Conservation (phyloP, 1,140 invertebrate species). For the Drosophila sturtevanti region DNA sequence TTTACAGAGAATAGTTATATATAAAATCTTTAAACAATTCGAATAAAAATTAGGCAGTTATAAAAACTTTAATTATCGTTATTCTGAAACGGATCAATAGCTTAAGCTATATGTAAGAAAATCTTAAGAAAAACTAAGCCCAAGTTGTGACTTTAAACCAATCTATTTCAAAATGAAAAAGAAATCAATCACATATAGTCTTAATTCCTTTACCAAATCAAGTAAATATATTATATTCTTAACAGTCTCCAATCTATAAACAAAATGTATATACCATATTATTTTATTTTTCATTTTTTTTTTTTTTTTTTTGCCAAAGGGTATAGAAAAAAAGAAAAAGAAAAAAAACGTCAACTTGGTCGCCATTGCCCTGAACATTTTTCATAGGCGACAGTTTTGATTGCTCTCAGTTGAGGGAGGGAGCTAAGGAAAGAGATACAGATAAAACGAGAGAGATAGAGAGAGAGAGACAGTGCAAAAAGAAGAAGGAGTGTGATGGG, state of each 20-base stretch:
- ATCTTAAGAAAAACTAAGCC: too few relatives aligned
- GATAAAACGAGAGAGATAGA: constrained; percentile 2
- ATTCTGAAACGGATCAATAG: too few relatives aligned
- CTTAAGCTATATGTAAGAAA: too few relatives aligned
- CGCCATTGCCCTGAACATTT: constrained; percentile 75
- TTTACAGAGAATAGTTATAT: too few relatives aligned
- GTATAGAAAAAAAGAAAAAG: not conserved
- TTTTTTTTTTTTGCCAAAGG: constrained; percentile 15
- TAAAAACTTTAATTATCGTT: too few relatives aligned
- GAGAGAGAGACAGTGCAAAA: constrained; percentile 22
- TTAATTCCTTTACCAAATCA: too few relatives aligned
- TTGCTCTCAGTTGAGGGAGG: constrained; percentile 45
- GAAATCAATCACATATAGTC: too few relatives aligned
- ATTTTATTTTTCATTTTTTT: constrained; percentile 16
- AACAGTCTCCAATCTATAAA: not conserved
- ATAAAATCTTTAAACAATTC: too few relatives aligned
- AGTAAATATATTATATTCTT: too few relatives aligned
- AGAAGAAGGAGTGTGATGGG: not conserved
- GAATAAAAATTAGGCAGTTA: too few relatives aligned
- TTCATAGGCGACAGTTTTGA: constrained; percentile 79
- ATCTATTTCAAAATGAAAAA: too few relatives aligned
- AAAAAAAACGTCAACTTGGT: constrained; percentile 19
- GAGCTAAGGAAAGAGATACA: not conserved
- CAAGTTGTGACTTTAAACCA: too few relatives aligned
- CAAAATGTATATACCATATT: constrained; percentile 24